These are phyloP conservation scores for Habroteleia sp. DNA, from an alignment of 2,888 invertebrate genomes.

Conservation along the genomic window DNA sequence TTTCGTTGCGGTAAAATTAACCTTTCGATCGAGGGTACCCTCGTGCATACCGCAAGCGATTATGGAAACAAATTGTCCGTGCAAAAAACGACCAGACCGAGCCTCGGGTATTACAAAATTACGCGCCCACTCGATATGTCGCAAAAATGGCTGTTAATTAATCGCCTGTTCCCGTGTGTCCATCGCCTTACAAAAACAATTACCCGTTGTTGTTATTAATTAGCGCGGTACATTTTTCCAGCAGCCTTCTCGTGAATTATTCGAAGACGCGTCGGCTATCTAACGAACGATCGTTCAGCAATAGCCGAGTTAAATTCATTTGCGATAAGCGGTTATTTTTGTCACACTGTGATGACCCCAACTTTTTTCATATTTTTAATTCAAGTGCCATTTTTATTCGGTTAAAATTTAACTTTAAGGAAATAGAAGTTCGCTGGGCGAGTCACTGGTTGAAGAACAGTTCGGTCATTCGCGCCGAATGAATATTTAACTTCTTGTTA, in stretches of 20 bases:
- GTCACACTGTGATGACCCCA: too few species aligned
- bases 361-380: too few species aligned
- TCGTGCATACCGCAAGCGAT: conserved; percentile 66
- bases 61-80: conserved; percentile 66
- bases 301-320: neutral
- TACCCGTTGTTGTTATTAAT: conserved; percentile 34
- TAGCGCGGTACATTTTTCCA: conserved; percentile 7
- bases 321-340: too few species aligned
- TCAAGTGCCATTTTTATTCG: too few species aligned
- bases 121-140: conserved; percentile 18
- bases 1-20: conserved; percentile 72
- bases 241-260: conserved; percentile 2
- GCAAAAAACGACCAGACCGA: conserved; percentile 33
- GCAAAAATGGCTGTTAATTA: conserved; percentile 44
- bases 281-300: neutral
- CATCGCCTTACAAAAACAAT: conserved; percentile 31
- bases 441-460: too few species aligned
- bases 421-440: too few species aligned
- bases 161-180: conserved; percentile 1
- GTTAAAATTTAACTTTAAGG: too few species aligned
- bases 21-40: conserved; percentile 70
- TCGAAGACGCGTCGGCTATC: neutral
- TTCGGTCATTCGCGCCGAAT: too few species aligned
- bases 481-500: too few species aligned
- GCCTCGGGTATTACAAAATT: conserved; percentile 34